Base-by-base conservation (phyloP, 2,113 vertebrate species). In the Pardalotus punctatus region DNA sequence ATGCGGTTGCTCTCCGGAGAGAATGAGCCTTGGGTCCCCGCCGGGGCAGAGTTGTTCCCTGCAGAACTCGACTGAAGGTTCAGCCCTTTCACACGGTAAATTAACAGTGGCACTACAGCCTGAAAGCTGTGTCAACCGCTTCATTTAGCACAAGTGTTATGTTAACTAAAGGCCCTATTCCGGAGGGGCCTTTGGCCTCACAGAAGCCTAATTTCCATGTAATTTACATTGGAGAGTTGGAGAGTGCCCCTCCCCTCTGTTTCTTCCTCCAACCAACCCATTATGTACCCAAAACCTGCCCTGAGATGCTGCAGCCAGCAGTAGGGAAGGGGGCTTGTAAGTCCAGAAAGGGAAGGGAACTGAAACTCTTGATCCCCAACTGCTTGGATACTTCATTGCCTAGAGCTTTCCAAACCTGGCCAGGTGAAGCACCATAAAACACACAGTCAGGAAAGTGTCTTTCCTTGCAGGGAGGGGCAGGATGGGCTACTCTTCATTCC, bases 101-200 rank as follows among this genome's bases (percentile, higher is more conserved):
- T 97, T 96, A 96, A 79, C 83, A 85, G 81, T 16, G 4, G 71
- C 88, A 86, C 93, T 95, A 81, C 88, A 94, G 91, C 71, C 96
- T 95, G 95, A 95, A 96, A 96, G 95, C 95, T 91, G 65, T 93
- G 95, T 97, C 97, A 97, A 96, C 83, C 15, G 91, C 97, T 95
- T 96, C 97, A 96, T 97, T 97, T 97, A 97, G 92, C 96, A 96
- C 95, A 93, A 97, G 96, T 96, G 96, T 96, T 96, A 93, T 95
- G 96, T 97, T 97, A 97, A 96, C 95, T 96, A 90, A 93, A 86
- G 84, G 86, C 86, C 90, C 81, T 84, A 86, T 88, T 97, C 93
- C 74, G 1, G 82, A 93, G 95, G 84, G 94, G 92, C 93, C 94
- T 94, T 91, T 95, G 90, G 95, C 96, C 93, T 97, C 77, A 74